Evolutionary conservation across 1,140 invertebrate species (phyloP).

Genomic region (Lepidostoma basale): DNA sequence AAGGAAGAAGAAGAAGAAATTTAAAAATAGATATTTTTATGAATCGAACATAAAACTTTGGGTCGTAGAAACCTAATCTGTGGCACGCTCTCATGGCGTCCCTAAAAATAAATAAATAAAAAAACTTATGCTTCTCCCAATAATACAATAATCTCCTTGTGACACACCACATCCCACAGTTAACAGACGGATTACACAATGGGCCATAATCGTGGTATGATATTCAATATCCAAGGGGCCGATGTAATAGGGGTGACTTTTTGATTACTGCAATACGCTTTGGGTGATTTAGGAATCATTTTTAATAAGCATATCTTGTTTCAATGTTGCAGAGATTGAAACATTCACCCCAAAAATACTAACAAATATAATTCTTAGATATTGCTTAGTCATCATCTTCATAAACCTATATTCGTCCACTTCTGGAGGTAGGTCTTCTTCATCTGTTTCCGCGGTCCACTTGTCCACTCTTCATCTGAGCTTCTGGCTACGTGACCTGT

Average conservation of each 20-base stretch:
- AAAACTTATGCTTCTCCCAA: conserved; percentile 13
- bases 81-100: not conserved
- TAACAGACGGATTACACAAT: conserved; percentile 37
- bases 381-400: too few species aligned
- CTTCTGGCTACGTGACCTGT: too few species aligned
- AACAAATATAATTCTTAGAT: too few species aligned
- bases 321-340: conserved; percentile 10
- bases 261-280: conserved; percentile 45
- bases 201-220: conserved; percentile 34
- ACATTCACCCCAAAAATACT: too few species aligned
- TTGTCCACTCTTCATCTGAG: too few species aligned
- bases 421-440: too few species aligned
- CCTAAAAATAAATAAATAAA: conserved; percentile 22
- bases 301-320: conserved; percentile 41
- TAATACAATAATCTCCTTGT: not conserved
- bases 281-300: conserved; percentile 41
- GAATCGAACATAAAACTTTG: too few species aligned
- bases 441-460: too few species aligned
- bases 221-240: conserved; percentile 43
- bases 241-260: conserved; percentile 33
- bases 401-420: too few species aligned
- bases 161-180: conserved; percentile 3
- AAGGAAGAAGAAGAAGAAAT: too few species aligned
- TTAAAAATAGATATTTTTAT: too few species aligned
- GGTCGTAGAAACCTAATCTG: not conserved